Evolutionary conservation across 2,113 vertebrate species (phyloP), one percentile per base, ranked within the genome.

Genomic region (Periophthalmodon schlosseri): DNA sequence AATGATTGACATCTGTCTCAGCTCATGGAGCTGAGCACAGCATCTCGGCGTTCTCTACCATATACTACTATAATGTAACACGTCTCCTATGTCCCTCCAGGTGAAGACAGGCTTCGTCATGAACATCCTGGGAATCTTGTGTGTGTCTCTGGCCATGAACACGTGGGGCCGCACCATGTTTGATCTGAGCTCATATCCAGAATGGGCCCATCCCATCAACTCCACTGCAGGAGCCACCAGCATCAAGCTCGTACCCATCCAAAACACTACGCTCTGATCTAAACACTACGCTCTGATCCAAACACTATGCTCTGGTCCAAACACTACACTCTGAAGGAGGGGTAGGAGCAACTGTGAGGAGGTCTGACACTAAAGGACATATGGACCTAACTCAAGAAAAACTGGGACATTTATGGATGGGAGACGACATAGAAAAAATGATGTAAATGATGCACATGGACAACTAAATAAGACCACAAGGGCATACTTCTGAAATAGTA

Each of bases 81-180:
- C 4, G 44, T 49, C 52, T n/a, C 18, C 39, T 18, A 20, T 75
- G 10, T 63, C 52, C 85, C 63, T 14, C 65, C 92, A 99, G 97
- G 96, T 96, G 52, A 98, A 94, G 86, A 96, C 97, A 0, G 97
- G 97, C 61, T 46, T 97, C 50, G 89, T 98, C 86, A 99, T 99
- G 97, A 99, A 99, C 86, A 88, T 99, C 80, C 92, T 98, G 92
- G 97, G 97, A 0, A 86, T 98, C 77, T 78, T 98, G 46, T 94
- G 95, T 14, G 94, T 98, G 77, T 93, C 94, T 82, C 78, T 99
- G 86, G 97, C 96, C 80, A 95, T 99, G 89, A 99, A 99, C 83
- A 99, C 97, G 0, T 99, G 97, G 97, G 97, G 95, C 4, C 85
- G 94, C 61, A 89, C 88, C 87, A 95, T 99, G 94, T 99, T 99